A percentile compares a stretch with the other conserved stretches of the same genome.
phyloP scores from a whole-genome alignment of 2,113 vertebrate species.

The Hylia prasina region DNA sequence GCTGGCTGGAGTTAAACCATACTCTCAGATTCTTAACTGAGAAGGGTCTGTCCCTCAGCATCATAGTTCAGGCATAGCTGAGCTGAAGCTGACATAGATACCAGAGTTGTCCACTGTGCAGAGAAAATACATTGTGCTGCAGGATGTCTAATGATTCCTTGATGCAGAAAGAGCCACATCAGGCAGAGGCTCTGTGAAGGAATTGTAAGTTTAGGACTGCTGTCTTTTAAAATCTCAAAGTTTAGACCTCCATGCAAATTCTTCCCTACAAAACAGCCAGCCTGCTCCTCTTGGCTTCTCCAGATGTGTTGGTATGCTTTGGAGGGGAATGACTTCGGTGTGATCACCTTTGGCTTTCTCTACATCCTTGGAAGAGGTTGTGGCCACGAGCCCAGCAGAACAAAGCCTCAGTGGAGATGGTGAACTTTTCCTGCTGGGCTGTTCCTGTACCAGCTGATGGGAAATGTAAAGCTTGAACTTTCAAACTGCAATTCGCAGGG shows the following conservation, averaged over 20 bases:
- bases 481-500: not conserved
- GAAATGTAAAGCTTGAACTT: conserved; percentile 35
- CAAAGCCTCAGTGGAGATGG: not conserved
- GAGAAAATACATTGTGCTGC: not conserved
- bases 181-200: not conserved
- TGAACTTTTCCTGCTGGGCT: not conserved
- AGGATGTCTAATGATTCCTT: not conserved
- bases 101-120: not conserved
- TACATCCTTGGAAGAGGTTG: not conserved
- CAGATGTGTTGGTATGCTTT: not conserved
- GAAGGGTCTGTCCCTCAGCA: not conserved
- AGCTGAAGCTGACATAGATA: not conserved
- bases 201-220: not conserved
- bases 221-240: not conserved
- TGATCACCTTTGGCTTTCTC: not conserved
- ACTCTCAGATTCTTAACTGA: not conserved
- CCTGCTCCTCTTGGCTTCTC: not conserved
- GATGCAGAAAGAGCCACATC: not conserved
- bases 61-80: not conserved
- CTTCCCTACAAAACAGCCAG: not conserved
- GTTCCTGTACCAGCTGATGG: not conserved
- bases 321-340: not conserved
- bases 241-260: not conserved
- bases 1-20: not conserved
- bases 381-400: not conserved